Conservation (phyloP, 2,797 vertebrate species). For the Hydrocynus forskahlii region DNA sequence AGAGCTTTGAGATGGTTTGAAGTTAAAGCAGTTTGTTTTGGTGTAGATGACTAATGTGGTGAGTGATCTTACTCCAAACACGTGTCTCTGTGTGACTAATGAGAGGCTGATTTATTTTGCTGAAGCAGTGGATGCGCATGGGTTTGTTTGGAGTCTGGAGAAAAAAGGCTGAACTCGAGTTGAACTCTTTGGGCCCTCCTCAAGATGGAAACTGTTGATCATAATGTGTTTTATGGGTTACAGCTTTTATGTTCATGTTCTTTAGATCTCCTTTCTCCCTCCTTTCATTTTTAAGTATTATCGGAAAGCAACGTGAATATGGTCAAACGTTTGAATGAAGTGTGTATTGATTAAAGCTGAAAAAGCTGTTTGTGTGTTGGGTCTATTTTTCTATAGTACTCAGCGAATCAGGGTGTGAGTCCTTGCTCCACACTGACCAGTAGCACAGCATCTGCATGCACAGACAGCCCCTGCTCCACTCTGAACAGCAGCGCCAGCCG, state of each 20-base stretch:
- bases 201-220: conserved; percentile 39
- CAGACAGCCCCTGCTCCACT: conserved; percentile 95
- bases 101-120: conserved; percentile 50
- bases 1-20: conserved; percentile 10
- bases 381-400: conserved; percentile 73
- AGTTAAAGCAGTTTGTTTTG: conserved; percentile 34
- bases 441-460: conserved; percentile 94
- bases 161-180: conserved; percentile 41
- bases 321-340: neutral
- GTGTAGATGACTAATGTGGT: conserved; percentile 37
- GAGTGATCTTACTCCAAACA: conserved; percentile 51
- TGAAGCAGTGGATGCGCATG: conserved; percentile 21
- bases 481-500: conserved; percentile 83
- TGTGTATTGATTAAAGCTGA: conserved; percentile 13
- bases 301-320: conserved; percentile 25
- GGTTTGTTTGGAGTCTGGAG: conserved; percentile 40
- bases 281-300: neutral
- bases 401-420: conserved; percentile 87
- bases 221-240: conserved; percentile 29
- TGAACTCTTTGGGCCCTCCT: conserved; percentile 35
- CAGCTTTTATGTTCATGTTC: conserved; percentile 36
- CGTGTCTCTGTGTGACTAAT: conserved; percentile 45
- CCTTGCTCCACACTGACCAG: conserved; percentile 96
- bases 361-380: conserved; percentile 9
- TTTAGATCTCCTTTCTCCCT: conserved; percentile 13